Conservation (phyloP, 2,797 vertebrate species). For the Neosalanx taihuensis region DNA sequence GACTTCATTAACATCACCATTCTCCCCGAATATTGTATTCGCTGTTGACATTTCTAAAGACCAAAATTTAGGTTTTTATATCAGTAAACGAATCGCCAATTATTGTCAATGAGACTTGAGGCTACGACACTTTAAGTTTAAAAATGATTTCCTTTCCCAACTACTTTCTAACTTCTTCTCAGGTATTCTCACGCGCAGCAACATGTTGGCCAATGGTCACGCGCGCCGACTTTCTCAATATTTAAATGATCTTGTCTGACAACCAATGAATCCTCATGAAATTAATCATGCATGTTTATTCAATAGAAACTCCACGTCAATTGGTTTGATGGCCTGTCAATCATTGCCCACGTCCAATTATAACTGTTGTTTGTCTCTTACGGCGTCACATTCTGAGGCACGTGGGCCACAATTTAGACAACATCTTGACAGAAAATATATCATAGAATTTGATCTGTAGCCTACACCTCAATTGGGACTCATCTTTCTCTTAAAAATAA, state of each 20-base stretch:
- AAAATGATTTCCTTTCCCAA: too few relatives aligned
- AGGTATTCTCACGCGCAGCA: conserved; percentile 44
- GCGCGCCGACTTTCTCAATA: conserved; percentile 16
- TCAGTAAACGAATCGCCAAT: not conserved
- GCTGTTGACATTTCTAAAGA: conserved; percentile 52
- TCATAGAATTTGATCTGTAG: not conserved
- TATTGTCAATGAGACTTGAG: not conserved
- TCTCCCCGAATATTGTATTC: conserved; percentile 51
- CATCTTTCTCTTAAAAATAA: too few relatives aligned
- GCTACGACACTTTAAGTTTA: conserved; percentile 16
- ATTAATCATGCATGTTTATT: not conserved
- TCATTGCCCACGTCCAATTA: conserved; percentile 31
- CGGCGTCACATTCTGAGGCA: conserved; percentile 32
- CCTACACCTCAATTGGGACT: not conserved
- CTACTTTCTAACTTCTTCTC: conserved; percentile 50
- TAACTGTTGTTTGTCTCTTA: not conserved
- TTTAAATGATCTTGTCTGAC: not conserved
- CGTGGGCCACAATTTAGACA: conserved; percentile 31
- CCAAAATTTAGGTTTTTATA: not conserved
- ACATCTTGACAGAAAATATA: not conserved
- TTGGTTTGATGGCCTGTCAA: conserved; percentile 13
- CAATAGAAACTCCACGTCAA: not conserved
- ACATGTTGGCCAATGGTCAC: conserved; percentile 30
- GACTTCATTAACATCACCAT: conserved; percentile 79
- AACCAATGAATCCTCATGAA: conserved; percentile 19